Evolutionary conservation across 2,888 invertebrate species (phyloP), one percentile per base, ranked within the genome.

Genomic region (Amorpha juglandis): DNA sequence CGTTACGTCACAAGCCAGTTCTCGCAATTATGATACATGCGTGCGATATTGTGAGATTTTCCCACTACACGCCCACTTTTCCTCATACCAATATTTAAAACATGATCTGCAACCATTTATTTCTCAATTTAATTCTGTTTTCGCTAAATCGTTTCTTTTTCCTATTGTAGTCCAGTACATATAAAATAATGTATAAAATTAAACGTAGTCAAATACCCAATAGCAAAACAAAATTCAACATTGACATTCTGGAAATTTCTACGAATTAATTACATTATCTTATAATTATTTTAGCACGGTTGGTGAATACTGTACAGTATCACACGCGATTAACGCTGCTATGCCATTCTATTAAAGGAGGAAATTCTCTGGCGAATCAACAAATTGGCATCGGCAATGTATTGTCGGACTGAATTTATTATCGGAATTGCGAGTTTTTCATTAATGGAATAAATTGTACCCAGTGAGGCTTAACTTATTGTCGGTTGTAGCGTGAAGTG

Each of bases 221-320:
- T 67, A 53, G 66, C 67, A 63, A 68, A 69, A 73, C 67, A 67
- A 70, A 69, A 65, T 70, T 69, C 50, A 64, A 62, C 62, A 67
- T 27, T 27, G 67, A 70, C 66, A 53, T 71, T 74, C 58, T 69
- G 27, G 64, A 70, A 69, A 38, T 68, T 73, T 70, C 63, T 67
- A 62, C 65, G 45, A 71, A 75, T 72, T 71, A 48, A 66, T 72
- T 70, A 67, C 58, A 70, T 69, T 67, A 50, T 50, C 45, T 16
- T 68, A 12, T 35, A 16, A 47, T 50, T 27, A 19, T 45, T 53
- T 42, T 8, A 33, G 35, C 48, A 19, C 35, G 47, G 45, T 27
- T 50, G 47, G 33, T 53, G n/a, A 16, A 9, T 16, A 11, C 19
- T 27, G 7, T 38, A 9, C 55, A n/a, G n/a, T n/a, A n/a, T n/a